Base-by-base conservation (phyloP, 2,888 invertebrate genomes). In the Gasteruption jaculator region DNA sequence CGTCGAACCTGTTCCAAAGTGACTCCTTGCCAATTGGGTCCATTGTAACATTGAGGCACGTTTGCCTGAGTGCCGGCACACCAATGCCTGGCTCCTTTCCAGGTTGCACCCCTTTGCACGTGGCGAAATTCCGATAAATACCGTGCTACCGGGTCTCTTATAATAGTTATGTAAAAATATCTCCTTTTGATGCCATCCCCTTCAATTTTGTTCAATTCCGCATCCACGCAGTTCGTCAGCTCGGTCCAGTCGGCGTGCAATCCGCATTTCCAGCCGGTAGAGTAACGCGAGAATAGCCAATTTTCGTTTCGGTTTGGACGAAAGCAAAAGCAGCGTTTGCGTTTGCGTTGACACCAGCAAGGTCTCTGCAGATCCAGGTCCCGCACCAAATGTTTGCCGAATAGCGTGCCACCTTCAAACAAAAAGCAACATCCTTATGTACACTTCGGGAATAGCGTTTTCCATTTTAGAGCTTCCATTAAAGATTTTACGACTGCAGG, bases 241-340 rank as follows among this genome's bases (percentile, higher is more conserved):
- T 99, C 97, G 3, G 97, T 97, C 88, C 93, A 97, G 75, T 97
- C 97, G 18, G 96, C 94, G 68, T 96, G 96, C 32, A 99, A 78
- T 38, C 99, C 99, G 73, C 99, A 99, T 65, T 90, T 90, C 95
- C 95, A 95, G 54, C 95, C 95, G 18, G 93, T 95, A 36, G 94
- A 93, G 74, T 93, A 95, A 63, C 95, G 82, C 68, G 93, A 94
- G 74, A 99, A 96, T 54, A 99, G 79, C 97, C 97, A 99, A 72
- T 89, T 89, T 76, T 92, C 91, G 71, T 89, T 90, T 65, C 87
- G 85, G 75, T 88, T 88, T 54, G 91, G 91, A 63, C 91, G 83
- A 76, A 90, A 91, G 76, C 91, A 91, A 73, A 88, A 89, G 73
- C 91, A 93, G 51, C 91, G 81, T 73, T 93, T 94, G 54, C 87